Evolutionary conservation across 2,797 vertebrate species (phyloP).

Genomic region (Liasis olivaceus): DNA sequence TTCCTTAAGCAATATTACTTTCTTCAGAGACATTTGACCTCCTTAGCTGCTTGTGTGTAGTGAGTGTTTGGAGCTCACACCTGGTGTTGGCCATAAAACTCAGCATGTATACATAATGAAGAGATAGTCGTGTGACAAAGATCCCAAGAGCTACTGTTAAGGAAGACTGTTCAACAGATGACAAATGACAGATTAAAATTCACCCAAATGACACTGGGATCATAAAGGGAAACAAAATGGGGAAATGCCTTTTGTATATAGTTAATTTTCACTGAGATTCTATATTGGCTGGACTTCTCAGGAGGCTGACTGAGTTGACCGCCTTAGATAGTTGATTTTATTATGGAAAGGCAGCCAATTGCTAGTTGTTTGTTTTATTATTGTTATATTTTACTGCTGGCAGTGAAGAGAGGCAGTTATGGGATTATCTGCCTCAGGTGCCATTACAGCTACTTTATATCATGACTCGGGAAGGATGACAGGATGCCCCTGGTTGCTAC

Average conservation of each 20-base stretch:
- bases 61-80: slow-evolving; percentile 69
- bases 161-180: slow-evolving; percentile 48
- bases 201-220: slow-evolving; percentile 55
- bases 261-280: slow-evolving; percentile 25
- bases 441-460: neutral
- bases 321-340: neutral
- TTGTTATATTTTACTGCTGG: neutral
- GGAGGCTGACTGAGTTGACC: neutral
- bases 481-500: neutral
- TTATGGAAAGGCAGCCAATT: neutral
- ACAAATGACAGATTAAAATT: slow-evolving; percentile 64
- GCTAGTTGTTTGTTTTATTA: neutral
- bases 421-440: neutral
- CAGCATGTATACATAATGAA: slow-evolving; percentile 81
- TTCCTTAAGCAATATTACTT: slow-evolving; percentile 62
- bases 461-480: neutral
- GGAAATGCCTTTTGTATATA: slow-evolving; percentile 48
- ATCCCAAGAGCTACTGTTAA: slow-evolving; percentile 55
- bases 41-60: slow-evolving; percentile 60
- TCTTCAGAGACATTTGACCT: slow-evolving; percentile 62
- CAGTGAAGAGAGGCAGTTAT: neutral
- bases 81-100: slow-evolving; percentile 70
- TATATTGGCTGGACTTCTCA: neutral
- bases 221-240: slow-evolving; percentile 63
- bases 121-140: slow-evolving; percentile 73